A percentile compares a stretch with the other conserved stretches of the same genome.
Evolutionary conservation across 1,140 invertebrate genomes (phyloP).

Genomic region (Thalassaphorura encarpata): DNA sequence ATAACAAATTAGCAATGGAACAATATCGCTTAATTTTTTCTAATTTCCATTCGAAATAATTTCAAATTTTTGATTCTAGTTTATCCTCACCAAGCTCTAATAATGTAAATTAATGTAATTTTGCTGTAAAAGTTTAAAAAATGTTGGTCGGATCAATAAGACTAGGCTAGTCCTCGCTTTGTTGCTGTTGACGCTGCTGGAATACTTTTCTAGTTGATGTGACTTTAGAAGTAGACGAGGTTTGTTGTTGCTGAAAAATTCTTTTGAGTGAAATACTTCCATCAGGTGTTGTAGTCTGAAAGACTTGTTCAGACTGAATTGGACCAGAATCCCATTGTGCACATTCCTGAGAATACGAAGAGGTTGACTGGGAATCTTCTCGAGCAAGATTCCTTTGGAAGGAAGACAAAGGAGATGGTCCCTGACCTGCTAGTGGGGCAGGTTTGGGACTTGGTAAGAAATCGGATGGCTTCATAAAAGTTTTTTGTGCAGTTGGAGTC

Average conservation of each 20-base stretch:
- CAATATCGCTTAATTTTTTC: too few relatives aligned
- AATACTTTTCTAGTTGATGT: slow-evolving; percentile 26
- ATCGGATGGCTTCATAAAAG: slow-evolving; percentile 30
- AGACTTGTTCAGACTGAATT: slow-evolving; percentile 27
- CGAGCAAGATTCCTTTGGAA: slow-evolving; percentile 14
- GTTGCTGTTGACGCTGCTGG: slow-evolving; percentile 13
- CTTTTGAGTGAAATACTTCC: slow-evolving; percentile 27
- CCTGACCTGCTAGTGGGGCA: neutral
- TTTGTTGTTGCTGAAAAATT: slow-evolving; percentile 29
- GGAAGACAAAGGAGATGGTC: slow-evolving; percentile 5
- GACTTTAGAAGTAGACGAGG: slow-evolving; percentile 17
- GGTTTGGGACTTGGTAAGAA: slow-evolving; percentile 18
- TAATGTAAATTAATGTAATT: too few relatives aligned
- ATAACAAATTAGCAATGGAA: too few relatives aligned
- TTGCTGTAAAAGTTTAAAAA: too few relatives aligned
- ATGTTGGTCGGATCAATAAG: too few relatives aligned
- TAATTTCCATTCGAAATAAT: too few relatives aligned
- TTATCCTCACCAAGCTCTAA: too few relatives aligned
- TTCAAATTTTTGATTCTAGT: too few relatives aligned
- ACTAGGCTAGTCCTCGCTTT: slow-evolving; percentile 7
- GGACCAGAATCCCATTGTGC: slow-evolving; percentile 29
- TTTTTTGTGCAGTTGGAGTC: slow-evolving; percentile 27
- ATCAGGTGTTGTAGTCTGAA: slow-evolving; percentile 21
- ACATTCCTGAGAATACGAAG: slow-evolving; percentile 14
- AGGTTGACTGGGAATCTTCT: neutral